Evolutionary conservation across 23 tunicate species (phyloP).

Genomic region (Ascidia mentula): DNA sequence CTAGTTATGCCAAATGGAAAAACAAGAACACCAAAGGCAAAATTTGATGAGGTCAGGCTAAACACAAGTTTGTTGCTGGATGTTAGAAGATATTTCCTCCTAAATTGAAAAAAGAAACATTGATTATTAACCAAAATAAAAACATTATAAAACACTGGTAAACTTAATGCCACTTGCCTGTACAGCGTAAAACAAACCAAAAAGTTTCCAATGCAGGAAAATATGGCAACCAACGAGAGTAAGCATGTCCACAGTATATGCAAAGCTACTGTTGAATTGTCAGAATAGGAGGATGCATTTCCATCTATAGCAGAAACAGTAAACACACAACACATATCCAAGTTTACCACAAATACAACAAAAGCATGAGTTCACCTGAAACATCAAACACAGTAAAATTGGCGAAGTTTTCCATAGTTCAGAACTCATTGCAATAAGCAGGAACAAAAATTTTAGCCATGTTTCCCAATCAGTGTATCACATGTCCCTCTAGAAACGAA

Average conservation of each 20-base stretch:
- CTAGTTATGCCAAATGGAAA: conserved; percentile 43
- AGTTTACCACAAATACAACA: too few species aligned
- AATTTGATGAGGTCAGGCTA: conserved; percentile 58
- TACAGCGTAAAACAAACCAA: neutral
- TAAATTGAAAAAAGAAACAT: conserved; percentile 17
- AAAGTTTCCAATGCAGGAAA: neutral
- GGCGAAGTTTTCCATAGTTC: too few species aligned
- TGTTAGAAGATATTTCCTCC: conserved; percentile 58
- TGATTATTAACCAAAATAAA: neutral
- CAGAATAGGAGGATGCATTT: neutral
- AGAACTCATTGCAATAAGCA: too few species aligned
- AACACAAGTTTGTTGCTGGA: conserved; percentile 73
- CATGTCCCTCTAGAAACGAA: too few species aligned
- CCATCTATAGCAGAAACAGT: neutral
- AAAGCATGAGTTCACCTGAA: too few species aligned
- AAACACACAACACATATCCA: too few species aligned
- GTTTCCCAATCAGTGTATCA: too few species aligned
- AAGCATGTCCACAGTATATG: neutral
- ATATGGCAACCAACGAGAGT: neutral
- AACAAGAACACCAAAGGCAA: conserved; percentile 36
- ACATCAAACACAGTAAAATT: too few species aligned
- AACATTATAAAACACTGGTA: neutral
- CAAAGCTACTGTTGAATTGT: neutral
- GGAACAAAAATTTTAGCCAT: too few species aligned
- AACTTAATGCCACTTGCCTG: neutral